Conservation (phyloP, 1,140 invertebrate species). For the Chironomus tepperi region DNA sequence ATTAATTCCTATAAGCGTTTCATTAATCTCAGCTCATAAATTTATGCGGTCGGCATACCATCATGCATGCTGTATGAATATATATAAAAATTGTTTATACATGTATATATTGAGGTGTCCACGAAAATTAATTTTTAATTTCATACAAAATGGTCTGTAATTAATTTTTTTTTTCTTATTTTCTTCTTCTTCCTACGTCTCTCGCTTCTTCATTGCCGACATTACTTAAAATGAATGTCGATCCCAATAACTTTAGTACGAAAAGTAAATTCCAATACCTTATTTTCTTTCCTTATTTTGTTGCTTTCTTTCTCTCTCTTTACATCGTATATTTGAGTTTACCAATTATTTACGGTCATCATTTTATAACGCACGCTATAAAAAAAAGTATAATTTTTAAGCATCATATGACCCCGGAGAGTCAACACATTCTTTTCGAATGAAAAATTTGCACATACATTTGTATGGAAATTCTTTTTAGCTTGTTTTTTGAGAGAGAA, state of each 20-base stretch:
- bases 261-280: neutral
- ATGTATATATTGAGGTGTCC: neutral
- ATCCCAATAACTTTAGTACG: too few species aligned
- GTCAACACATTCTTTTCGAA: too few species aligned
- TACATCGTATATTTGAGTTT: too few species aligned
- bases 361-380: too few species aligned
- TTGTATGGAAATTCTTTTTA: too few species aligned
- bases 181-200: neutral
- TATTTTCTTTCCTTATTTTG: neutral
- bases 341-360: too few species aligned
- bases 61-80: neutral
- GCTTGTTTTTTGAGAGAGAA: too few species aligned
- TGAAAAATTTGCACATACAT: too few species aligned
- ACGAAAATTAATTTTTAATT: slow-evolving; percentile 15
- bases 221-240: neutral
- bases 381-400: too few species aligned
- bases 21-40: neutral
- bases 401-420: too few species aligned
- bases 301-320: too few species aligned
- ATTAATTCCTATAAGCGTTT: slow-evolving; percentile 14
- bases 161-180: neutral
- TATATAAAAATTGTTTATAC: neutral
- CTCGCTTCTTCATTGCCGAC: neutral
- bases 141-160: neutral
- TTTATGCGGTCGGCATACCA: neutral